Percentiles rank a stretch among this genome's conserved stretches.
Evolutionary conservation across 2,113 vertebrate species (phyloP).

Genomic region (Urocynchramus pylzowi): DNA sequence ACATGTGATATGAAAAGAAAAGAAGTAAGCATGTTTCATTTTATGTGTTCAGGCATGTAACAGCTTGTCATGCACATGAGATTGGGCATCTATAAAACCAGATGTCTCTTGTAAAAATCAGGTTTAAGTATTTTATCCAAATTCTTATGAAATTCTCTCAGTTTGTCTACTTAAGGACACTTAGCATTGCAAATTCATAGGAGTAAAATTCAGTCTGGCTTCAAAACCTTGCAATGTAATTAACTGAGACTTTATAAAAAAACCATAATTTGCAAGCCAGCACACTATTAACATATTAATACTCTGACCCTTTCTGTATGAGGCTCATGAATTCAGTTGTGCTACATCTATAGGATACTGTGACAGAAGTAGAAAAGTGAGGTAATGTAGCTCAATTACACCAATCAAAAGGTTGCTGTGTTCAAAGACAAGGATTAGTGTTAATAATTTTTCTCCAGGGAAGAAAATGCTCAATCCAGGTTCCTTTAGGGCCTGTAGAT

Average conservation of each 20-base stretch:
- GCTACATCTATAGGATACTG: constrained; percentile 15
- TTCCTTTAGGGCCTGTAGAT: constrained; percentile 63
- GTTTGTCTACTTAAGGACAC: constrained; percentile 33
- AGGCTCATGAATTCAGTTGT: constrained; percentile 40
- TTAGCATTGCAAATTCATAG: constrained; percentile 42
- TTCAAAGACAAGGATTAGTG: constrained; percentile 72
- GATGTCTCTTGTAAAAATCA: neutral
- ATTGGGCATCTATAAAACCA: neutral
- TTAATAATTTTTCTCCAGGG: constrained; percentile 73
- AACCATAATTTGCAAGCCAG: constrained; percentile 51
- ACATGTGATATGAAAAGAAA: neutral
- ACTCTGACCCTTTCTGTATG: constrained; percentile 53
- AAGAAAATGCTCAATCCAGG: constrained; percentile 56
- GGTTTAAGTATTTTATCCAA: constrained; percentile 10
- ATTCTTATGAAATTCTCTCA: constrained; percentile 2
- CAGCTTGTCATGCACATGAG: neutral
- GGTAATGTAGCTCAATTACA: constrained; percentile 54
- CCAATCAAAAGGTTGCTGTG: constrained; percentile 51
- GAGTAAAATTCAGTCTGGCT: constrained; percentile 22
- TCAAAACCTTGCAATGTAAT: constrained; percentile 55
- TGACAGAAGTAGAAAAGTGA: constrained; percentile 45
- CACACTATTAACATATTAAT: constrained; percentile 62
- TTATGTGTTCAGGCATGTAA: neutral
- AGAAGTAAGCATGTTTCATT: neutral
- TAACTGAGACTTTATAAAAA: constrained; percentile 57